phyloP scores from a whole-genome alignment of 1,140 invertebrate genomes.

The Anadara kagoshimensis region DNA sequence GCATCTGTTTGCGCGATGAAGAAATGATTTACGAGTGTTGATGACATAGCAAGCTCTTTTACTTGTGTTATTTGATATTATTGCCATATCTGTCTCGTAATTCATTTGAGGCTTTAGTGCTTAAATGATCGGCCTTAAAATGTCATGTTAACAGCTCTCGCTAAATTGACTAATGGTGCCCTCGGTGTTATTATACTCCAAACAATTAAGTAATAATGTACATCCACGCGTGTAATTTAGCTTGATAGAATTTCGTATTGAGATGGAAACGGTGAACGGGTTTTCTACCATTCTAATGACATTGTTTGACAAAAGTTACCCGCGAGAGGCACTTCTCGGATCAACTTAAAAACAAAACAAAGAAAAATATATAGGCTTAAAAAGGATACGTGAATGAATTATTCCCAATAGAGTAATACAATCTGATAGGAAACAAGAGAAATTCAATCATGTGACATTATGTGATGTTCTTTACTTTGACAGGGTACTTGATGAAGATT shows the following conservation, averaged over 20 bases:
- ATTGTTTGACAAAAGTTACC: constrained; percentile 9
- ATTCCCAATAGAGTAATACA: constrained; percentile 2
- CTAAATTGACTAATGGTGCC: constrained; percentile 19
- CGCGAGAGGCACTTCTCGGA: constrained; percentile 1
- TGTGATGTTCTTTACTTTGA: constrained; percentile 18
- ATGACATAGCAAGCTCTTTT: constrained; percentile 6
- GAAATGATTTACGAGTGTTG: constrained; percentile 16
- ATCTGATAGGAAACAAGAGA: constrained; percentile 6
- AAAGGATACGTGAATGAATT: constrained; percentile 13
- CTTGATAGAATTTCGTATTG: constrained; percentile 9
- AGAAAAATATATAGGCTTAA: constrained; percentile 23
- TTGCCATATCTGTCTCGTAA: constrained; percentile 10
- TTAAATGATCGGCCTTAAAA: constrained; percentile 18
- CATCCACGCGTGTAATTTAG: constrained; percentile 11
- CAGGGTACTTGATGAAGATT: constrained; percentile 12
- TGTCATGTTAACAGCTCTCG: constrained; percentile 16
- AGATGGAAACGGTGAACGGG: constrained; percentile 17
- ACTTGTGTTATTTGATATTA: constrained; percentile 14
- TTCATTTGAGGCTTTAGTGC: neutral
- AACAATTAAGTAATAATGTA: constrained; percentile 19
- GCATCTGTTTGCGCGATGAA: constrained; percentile 12
- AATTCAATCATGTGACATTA: constrained; percentile 13
- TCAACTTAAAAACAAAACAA: constrained; percentile 14
- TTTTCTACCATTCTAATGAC: constrained; percentile 13
- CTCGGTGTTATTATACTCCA: constrained; percentile 17